Percentiles rank a stretch among this genome's conserved stretches.
Evolutionary conservation across 1,140 invertebrate genomes (phyloP).

Genomic region (Drosophila kurseongensis): DNA sequence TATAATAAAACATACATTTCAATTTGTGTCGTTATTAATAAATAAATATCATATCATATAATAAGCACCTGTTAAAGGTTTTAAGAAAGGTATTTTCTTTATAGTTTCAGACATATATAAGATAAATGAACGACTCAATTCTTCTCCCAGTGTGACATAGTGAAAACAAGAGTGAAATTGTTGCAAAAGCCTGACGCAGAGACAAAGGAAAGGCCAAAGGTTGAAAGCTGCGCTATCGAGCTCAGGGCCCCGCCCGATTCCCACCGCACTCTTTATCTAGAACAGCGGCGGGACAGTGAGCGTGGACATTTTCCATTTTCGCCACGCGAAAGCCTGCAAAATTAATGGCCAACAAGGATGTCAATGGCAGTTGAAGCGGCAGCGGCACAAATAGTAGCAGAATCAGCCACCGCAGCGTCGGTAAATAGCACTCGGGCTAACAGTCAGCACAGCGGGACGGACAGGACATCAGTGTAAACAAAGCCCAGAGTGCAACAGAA

Average conservation of each 20-base stretch:
- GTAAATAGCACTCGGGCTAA: conserved; percentile 39
- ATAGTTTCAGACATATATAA: not conserved
- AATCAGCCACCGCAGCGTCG: conserved; percentile 21
- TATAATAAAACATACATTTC: no score
- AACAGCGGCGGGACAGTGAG: conserved; percentile 11
- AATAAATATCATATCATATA: no score
- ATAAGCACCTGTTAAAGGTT: no score
- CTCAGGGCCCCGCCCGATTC: conserved; percentile 12
- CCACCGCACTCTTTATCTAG: conserved; percentile 50
- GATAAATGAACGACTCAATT: no score
- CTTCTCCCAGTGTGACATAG: conserved; percentile 1
- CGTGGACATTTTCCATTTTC: conserved; percentile 43
- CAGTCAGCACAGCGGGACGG: conserved; percentile 29
- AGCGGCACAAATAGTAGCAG: conserved; percentile 5
- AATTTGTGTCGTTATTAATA: no score
- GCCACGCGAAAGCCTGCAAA: conserved; percentile 70
- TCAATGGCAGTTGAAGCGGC: conserved; percentile 46
- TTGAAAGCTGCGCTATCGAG: conserved; percentile 42
- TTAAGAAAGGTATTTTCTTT: no score
- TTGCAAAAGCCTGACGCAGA: conserved; percentile 56
- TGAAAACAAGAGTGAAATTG: conserved; percentile 65
- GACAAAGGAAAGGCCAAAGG: conserved; percentile 56
- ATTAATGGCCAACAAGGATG: conserved; percentile 77
- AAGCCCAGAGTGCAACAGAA: conserved; percentile 47
- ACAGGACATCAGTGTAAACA: conserved; percentile 34